Percentiles rank a stretch among this genome's conserved stretches.
These are phyloP conservation scores for Timandra comae DNA, from an alignment of 2,888 invertebrate genomes.

Conservation along the genomic window DNA sequence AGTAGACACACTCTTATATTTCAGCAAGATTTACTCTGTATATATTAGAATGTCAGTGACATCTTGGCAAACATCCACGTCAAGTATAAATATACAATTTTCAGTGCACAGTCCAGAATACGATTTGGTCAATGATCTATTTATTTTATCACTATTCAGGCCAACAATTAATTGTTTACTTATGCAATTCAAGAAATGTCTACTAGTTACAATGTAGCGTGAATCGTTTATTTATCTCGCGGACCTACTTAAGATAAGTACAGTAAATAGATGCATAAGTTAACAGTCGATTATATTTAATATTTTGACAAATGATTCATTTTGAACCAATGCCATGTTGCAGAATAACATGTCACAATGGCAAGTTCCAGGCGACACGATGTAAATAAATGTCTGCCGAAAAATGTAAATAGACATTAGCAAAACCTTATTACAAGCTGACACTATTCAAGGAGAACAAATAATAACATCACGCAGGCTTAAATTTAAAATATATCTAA, in stretches of 20 bases:
- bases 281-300: neutral
- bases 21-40: conserved; percentile 47
- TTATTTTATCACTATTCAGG: conserved; percentile 38
- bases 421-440: neutral
- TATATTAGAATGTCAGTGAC: conserved; percentile 56
- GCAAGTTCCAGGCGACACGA: conserved; percentile 10
- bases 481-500: too few species aligned
- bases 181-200: conserved; percentile 7
- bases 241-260: too few species aligned
- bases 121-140: conserved; percentile 60
- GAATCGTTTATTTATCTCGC: too few species aligned
- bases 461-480: too few species aligned
- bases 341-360: conserved; percentile 23
- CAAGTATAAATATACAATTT: conserved; percentile 69
- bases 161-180: too few species aligned
- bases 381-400: conserved; percentile 20
- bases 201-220: too few species aligned
- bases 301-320: conserved; percentile 21
- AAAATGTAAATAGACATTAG: conserved; percentile 13
- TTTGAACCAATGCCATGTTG: conserved; percentile 23
- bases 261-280: too few species aligned
- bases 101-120: conserved; percentile 59
- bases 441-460: neutral
- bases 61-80: conserved; percentile 68
- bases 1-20: conserved; percentile 31